Base-by-base conservation (phyloP, 1,140 invertebrate genomes). In the Nasonia vitripennis region DNA sequence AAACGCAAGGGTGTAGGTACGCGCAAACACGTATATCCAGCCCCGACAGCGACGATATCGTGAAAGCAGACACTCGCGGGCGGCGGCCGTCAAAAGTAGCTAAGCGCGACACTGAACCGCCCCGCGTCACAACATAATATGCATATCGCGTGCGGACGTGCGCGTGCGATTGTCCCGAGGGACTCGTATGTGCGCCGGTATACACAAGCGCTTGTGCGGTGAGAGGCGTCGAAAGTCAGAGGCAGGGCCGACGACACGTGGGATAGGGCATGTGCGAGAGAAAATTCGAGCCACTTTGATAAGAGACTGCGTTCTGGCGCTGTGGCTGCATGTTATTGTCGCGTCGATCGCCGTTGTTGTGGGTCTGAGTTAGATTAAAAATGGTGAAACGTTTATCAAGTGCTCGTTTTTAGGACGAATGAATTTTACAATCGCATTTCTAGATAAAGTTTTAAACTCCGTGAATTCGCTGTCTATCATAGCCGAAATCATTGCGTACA, bases 121-220 rank as follows among this genome's bases (percentile, higher is more conserved):
- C 55, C 55, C 55, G 20, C 70, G 70, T 71, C 70, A 71, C 27
- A 71, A 71, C 70, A 71, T 71, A 71, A 71, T 71, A 71, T 34
- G 31, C 70, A 71, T 34, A 34, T 71, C 70, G 55, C 55, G 20
- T 7, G 7, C 55, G 20, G 17, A n/a, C 55, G 55, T n/a, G 55
- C 17, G 55, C 17, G 55, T n/a, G 20, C 17, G 20, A 62, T n/a
- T 20, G 17, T 62, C 55, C 55, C 55, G 55, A 62, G 55, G 55
- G 55, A 62, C 55, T 62, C 55, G 55, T n/a, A 62, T n/a, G 17
- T 20, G 55, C 20, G 17, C 55, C 55, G 55, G 55, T 62, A n/a
- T n/a, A 62, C 55, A 62, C 6, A 62, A n/a, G 55, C 55, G 55
- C 55, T 62, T 62, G 55, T n/a, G 55, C 5, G 27, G 27, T 37